These are phyloP conservation scores for Augochlora pura DNA, from an alignment of 1,140 invertebrate species.

Conservation along the genomic window DNA sequence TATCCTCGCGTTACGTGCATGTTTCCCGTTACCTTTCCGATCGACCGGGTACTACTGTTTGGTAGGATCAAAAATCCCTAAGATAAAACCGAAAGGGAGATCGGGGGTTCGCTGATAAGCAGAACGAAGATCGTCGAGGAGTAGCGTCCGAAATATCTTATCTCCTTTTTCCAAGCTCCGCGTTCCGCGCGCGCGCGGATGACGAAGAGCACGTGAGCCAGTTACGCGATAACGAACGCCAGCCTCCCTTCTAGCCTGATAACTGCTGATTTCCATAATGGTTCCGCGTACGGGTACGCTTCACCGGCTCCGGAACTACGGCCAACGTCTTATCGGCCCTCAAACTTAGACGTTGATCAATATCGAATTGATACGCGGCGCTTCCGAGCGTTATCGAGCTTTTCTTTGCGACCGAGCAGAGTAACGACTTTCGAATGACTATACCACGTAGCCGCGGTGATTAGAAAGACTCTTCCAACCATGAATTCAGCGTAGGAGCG, in stretches of 20 bases:
- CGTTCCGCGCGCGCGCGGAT: slow-evolving; percentile 44
- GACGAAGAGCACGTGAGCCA: slow-evolving; percentile 62
- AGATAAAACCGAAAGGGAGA: slow-evolving; percentile 24
- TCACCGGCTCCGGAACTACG: slow-evolving; percentile 16
- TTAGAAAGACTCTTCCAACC: not conserved
- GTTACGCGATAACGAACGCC: slow-evolving; percentile 58
- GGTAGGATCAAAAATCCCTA: not conserved
- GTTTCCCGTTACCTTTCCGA: no score
- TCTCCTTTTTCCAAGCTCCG: slow-evolving; percentile 50
- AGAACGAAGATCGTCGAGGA: slow-evolving; percentile 32
- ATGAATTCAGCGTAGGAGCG: no score
- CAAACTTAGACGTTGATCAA: slow-evolving; percentile 4
- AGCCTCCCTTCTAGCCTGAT: slow-evolving; percentile 56
- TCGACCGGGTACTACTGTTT: no score
- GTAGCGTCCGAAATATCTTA: slow-evolving; percentile 56
- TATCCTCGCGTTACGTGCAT: no score
- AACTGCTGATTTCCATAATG: slow-evolving; percentile 72
- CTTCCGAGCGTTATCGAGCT: not conserved
- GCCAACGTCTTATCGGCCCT: slow-evolving; percentile 30
- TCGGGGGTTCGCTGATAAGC: slow-evolving; percentile 48
- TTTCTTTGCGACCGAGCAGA: not conserved
- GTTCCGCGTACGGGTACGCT: slow-evolving; percentile 65
- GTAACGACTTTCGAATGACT: slow-evolving; percentile 1
- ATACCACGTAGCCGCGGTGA: not conserved
- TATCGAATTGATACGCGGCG: slow-evolving; percentile 19